Percentiles rank a stretch among this genome's conserved stretches.
phyloP scores from a whole-genome alignment of 2,113 vertebrate genomes.

The Turdus rufiventris region DNA sequence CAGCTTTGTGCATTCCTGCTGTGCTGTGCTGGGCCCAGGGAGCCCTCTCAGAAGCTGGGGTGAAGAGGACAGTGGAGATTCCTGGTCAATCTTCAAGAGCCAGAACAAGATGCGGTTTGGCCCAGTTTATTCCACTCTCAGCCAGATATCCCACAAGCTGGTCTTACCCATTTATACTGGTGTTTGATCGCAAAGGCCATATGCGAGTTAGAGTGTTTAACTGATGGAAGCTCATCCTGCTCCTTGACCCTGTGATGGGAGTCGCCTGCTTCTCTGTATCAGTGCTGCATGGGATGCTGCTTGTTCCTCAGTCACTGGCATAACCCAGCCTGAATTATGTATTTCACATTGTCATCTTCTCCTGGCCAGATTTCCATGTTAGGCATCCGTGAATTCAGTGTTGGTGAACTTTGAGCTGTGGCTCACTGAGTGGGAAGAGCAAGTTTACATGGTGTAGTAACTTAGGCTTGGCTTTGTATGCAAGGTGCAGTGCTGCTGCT shows the following conservation, averaged over 20 bases:
- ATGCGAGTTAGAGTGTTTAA: neutral
- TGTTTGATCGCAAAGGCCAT: neutral
- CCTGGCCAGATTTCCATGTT: neutral
- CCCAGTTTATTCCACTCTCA: neutral
- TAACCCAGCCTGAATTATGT: neutral
- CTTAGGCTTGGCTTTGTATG: neutral
- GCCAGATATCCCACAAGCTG: neutral
- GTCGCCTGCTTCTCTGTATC: neutral
- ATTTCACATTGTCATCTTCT: neutral
- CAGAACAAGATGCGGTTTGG: neutral
- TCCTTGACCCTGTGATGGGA: neutral
- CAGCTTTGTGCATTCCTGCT: neutral
- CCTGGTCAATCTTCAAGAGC: neutral
- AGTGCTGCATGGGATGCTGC: neutral
- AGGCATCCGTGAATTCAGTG: neutral
- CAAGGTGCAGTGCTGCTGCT: neutral
- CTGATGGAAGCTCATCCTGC: neutral
- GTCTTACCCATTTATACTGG: neutral
- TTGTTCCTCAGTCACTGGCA: neutral
- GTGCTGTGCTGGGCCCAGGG: neutral
- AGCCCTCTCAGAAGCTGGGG: neutral
- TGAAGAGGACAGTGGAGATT: neutral
- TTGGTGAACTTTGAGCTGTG: neutral
- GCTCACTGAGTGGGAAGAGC: neutral
- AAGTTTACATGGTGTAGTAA: fast-evolving